phyloP scores from a whole-genome alignment of 2,888 invertebrate genomes.

The Campoplex capitator region DNA sequence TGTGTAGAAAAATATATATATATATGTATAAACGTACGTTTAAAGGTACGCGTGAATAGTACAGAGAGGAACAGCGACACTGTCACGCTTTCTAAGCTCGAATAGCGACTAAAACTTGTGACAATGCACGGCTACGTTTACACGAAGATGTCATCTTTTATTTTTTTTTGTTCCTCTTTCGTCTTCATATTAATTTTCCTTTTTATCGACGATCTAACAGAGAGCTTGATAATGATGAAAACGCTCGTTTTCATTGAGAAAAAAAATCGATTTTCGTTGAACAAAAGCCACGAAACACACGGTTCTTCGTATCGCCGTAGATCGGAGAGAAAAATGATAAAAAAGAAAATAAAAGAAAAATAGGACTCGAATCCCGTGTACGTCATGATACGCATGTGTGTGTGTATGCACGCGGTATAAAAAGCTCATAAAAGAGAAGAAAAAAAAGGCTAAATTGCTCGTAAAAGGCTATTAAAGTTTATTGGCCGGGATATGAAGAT shows the following conservation, averaged over 20 bases:
- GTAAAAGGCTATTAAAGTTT: constrained; percentile 37
- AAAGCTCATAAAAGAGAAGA: constrained; percentile 17
- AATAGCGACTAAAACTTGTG: constrained; percentile 21
- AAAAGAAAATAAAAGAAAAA: background rate
- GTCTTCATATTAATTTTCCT: constrained; percentile 2
- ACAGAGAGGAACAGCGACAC: constrained; percentile 32
- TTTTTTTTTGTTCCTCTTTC: background rate
- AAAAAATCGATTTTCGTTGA: background rate
- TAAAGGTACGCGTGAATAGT: constrained; percentile 22
- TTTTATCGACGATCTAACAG: constrained; percentile 16
- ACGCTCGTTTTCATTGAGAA: background rate
- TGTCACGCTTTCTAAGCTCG: constrained; percentile 74
- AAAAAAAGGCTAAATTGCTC: constrained; percentile 8
- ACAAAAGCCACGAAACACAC: background rate
- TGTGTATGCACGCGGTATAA: background rate
- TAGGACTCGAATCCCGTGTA: background rate
- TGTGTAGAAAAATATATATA: background rate
- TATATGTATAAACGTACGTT: constrained; percentile 1
- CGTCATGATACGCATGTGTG: background rate
- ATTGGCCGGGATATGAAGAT: constrained; percentile 38
- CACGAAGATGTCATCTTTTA: background rate
- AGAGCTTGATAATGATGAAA: background rate
- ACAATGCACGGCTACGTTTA: background rate
- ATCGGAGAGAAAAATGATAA: background rate
- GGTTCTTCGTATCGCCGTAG: background rate